These are phyloP conservation scores for Hippocampus abdominalis DNA, from an alignment of 2,113 vertebrate genomes.

Conservation along the genomic window DNA sequence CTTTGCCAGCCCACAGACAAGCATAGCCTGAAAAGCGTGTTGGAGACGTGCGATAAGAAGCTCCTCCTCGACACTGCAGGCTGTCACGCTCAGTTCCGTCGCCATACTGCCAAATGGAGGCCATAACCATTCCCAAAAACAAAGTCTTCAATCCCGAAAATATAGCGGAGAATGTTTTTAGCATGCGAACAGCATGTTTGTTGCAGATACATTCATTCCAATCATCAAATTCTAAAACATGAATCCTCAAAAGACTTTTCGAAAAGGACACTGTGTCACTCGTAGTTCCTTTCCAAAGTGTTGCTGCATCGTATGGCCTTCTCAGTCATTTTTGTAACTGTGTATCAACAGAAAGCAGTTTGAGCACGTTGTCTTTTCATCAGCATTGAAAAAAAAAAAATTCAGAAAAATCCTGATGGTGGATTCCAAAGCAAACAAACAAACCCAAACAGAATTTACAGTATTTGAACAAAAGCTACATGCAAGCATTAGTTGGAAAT, in stretches of 20 bases:
- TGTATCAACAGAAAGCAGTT: not conserved
- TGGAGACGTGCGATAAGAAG: conserved; percentile 31
- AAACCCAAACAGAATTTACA: too few relatives aligned
- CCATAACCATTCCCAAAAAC: not conserved
- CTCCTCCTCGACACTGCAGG: conserved; percentile 4
- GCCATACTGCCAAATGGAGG: not conserved
- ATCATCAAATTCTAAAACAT: not conserved
- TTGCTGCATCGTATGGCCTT: not conserved
- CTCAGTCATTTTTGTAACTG: not conserved
- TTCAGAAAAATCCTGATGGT: too few relatives aligned
- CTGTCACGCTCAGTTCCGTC: not conserved
- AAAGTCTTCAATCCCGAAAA: not conserved
- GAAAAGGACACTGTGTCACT: not conserved
- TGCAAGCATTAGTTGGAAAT: too few relatives aligned
- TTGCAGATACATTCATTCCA: not conserved
- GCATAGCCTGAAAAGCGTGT: conserved; percentile 8
- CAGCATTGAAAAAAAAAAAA: not conserved
- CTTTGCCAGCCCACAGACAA: conserved; percentile 48
- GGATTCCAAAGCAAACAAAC: too few relatives aligned
- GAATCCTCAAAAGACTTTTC: too few relatives aligned
- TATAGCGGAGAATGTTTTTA: not conserved
- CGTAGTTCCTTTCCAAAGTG: too few relatives aligned
- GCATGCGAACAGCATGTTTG: not conserved
- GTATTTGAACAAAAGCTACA: too few relatives aligned
- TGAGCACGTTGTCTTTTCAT: not conserved